Evolutionary conservation across 92 coral and sea anemone genomes (phyloP), one percentile per base, ranked within the genome.

Genomic region (Nematostella vectensis): DNA sequence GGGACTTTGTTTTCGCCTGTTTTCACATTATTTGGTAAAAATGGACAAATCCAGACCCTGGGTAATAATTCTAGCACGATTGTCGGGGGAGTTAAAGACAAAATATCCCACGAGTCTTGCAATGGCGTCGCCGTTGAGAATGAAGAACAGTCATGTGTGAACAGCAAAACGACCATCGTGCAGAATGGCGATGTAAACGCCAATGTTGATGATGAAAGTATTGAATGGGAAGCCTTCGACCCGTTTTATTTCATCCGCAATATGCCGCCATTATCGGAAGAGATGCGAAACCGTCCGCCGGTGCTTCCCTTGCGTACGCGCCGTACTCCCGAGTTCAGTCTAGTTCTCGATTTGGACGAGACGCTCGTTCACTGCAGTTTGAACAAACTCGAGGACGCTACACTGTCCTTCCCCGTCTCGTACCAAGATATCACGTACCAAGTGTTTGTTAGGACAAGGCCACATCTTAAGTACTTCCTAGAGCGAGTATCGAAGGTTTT

Each of bases 341-440:
- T 93, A 47, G 99, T 93, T 26, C 74, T 93, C 31, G 99, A 93
- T 63, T 57, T 93, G 33, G 99, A 93, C 63, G 99, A 93, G 71
- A 93, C 99, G 10, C 83, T 93, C 27, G 99, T 93, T 43, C 99
- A 93, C 67, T 93, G 99, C 54, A 93, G 99, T 72, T 80, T 93
- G 38, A 93, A 93, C 65, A 86, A 73, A 67, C 94, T 93, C 31
- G 99, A 93, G 47, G 99, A 93, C 52, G 99, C 99, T 48, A 83
- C 87, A 47, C 83, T 93, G 29, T 74, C 96, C 21, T 93, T 93
- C 63, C 99, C 99, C 29, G 99, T 93, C 55, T 85, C 62, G 52
- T 93, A 93, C 61, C 99, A 93, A 68, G 80, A 93, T 67, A 83
- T 87, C 43, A 72, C 96, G 11, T 93, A 93, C 71, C 96, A 93